A percentile compares a stretch with the other conserved stretches of the same genome.
Conservation (phyloP, 2,888 invertebrate genomes). For the Spialia ferax region DNA sequence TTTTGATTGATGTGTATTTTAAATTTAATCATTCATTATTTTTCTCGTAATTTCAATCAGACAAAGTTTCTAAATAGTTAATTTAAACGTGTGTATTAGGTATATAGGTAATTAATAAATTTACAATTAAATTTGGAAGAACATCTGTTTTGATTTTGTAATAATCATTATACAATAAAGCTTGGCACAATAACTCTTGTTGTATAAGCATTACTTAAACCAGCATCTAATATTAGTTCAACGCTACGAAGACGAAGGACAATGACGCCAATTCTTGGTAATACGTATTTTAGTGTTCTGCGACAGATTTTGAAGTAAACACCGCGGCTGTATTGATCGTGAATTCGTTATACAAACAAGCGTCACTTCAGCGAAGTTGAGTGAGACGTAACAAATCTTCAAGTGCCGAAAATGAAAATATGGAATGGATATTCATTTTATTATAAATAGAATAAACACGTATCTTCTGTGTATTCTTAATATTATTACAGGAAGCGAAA, state of each 20-base stretch:
- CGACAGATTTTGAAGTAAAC: conserved; percentile 37
- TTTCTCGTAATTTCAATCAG: too few relatives aligned
- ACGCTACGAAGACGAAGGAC: neutral
- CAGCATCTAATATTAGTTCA: neutral
- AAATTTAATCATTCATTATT: too few relatives aligned
- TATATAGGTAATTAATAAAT: too few relatives aligned
- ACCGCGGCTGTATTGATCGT: conserved; percentile 33
- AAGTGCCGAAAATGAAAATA: conserved; percentile 24
- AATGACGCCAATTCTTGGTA: conserved; percentile 18
- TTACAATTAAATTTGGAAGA: too few relatives aligned
- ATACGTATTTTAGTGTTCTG: conserved; percentile 24
- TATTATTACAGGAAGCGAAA: neutral
- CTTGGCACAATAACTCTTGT: neutral
- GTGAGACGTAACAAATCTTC: conserved; percentile 24
- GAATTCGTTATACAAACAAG: conserved; percentile 37
- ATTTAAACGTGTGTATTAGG: too few relatives aligned
- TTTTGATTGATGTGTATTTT: too few relatives aligned
- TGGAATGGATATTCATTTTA: neutral
- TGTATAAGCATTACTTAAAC: neutral
- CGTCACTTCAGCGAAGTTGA: conserved; percentile 19
- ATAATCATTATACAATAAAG: too few relatives aligned
- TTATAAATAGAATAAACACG: too few relatives aligned
- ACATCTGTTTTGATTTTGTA: neutral
- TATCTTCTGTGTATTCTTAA: neutral
- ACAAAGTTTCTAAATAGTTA: too few relatives aligned